Base-by-base conservation (phyloP, 1,140 invertebrate genomes). In the Aradophagus sp. region DNA sequence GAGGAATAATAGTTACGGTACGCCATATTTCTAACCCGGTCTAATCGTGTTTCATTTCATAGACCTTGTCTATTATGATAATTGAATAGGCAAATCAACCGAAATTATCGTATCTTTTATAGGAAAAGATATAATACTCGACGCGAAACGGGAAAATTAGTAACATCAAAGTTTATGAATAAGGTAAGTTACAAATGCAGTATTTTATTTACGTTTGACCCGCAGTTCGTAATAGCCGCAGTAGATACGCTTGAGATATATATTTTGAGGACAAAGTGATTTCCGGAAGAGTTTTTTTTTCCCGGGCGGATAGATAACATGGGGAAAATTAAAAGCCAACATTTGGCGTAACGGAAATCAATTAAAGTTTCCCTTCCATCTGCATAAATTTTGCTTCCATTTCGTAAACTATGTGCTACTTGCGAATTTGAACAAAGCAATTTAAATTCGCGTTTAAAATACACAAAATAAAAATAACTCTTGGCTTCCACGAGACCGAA, bases 361-460 rank as follows among this genome's bases (percentile, higher is more conserved):
- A 72, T 72, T 72, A 66, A 65, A 72, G 61, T 72, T 72, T 65
- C 29, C 48, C 47, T 48, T 59, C 41, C n/a, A 65, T 61, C 47
- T 55, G 61, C 68, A 66, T 72, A 48, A 65, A 66, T 72, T 61
- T 72, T 36, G 38, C 61, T 61, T 66, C 55, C 38, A 72, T 66
- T 72, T 50, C 47, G 39, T 47, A 35, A 36, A 61, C 36, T 34
- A 55, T 19, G 16, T 47, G 23, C 41, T 47, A 47, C 16, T 32
- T 44, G 67, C 56, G 56, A 66, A 66, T 66, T 66, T 72, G 48
- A 72, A 72, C 56, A 55, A 58, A 62, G 48, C 48, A 66, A 73
- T 73, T 73, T 73, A 62, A 62, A 67, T 62, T 63, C 56, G 44
- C 55, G 50, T 72, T 65, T 72, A 65, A 59, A 68, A 59, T 68